phyloP scores from a whole-genome alignment of 1,140 invertebrate species.

The Ridgeia piscesae region DNA sequence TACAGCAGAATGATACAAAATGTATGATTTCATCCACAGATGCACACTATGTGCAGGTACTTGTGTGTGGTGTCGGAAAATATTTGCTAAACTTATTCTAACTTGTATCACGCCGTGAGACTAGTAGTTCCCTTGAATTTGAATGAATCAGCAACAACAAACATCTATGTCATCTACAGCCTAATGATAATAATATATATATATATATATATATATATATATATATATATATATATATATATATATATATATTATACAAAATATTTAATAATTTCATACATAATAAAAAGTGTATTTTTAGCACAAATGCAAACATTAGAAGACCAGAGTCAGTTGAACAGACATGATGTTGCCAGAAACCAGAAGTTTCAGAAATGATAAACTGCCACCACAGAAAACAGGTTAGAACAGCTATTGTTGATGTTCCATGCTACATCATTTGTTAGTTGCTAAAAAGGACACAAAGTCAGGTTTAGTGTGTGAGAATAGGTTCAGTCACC shows the following conservation, averaged over 20 bases:
- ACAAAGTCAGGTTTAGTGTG: not conserved
- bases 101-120: not conserved
- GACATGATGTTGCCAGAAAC: not conserved
- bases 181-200: no score
- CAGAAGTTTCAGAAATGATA: slow-evolving; percentile 3
- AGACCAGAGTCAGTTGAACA: not conserved
- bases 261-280: not conserved
- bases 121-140: not conserved
- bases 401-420: not conserved
- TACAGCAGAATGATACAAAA: no score
- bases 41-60: no score
- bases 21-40: no score
- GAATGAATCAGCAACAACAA: no score
- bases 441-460: not conserved
- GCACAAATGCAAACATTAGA: not conserved
- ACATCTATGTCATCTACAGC: no score
- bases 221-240: no score
- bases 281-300: not conserved
- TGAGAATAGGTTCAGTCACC: not conserved
- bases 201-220: no score
- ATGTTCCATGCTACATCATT: not conserved
- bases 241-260: no score
- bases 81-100: not conserved
- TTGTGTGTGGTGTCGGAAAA: no score
- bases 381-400: not conserved